Percentiles rank a stretch among this genome's conserved stretches.
Conservation (phyloP, 2,797 vertebrate species). For the Enteromius trimaculatus region DNA sequence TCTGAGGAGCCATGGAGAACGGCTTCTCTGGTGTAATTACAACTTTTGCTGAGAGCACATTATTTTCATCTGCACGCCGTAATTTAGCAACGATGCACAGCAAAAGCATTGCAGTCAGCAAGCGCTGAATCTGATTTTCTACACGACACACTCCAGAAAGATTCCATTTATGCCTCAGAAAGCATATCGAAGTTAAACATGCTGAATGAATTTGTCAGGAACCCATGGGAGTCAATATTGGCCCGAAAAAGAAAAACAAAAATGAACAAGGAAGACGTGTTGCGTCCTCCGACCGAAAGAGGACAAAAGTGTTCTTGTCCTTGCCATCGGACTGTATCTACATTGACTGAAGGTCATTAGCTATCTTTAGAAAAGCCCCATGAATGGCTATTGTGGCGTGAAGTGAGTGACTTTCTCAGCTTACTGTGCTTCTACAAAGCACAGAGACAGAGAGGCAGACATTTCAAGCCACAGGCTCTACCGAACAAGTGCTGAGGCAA, state of each 20-base stretch:
- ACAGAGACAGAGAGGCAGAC: constrained; percentile 32
- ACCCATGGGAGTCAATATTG: constrained; percentile 5
- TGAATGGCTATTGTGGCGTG: constrained; percentile 53
- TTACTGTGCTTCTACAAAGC: constrained; percentile 39
- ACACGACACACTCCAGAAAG: constrained; percentile 20
- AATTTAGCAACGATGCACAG: constrained; percentile 43
- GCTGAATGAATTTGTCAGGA: constrained; percentile 12
- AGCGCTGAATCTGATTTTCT: constrained; percentile 39
- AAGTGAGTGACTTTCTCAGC: constrained; percentile 50
- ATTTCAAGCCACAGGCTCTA: constrained; percentile 20
- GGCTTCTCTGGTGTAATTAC: constrained; percentile 53
- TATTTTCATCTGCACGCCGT: constrained; percentile 38
- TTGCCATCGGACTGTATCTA: constrained; percentile 42
- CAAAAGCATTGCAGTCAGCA: constrained; percentile 9
- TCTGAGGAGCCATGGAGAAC: constrained; percentile 23
- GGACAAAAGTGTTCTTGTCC: constrained; percentile 46
- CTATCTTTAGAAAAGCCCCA: constrained; percentile 51
- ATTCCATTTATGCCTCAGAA: constrained; percentile 21
- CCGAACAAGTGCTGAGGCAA: neutral
- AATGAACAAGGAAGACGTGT: neutral
- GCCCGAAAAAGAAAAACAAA: constrained; percentile 24
- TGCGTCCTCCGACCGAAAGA: constrained; percentile 24
- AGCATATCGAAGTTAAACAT: constrained; percentile 14
- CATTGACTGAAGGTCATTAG: constrained; percentile 50
- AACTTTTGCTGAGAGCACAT: constrained; percentile 44